Conservation (phyloP, 1,140 invertebrate species). For the Piezodorus guildinii region DNA sequence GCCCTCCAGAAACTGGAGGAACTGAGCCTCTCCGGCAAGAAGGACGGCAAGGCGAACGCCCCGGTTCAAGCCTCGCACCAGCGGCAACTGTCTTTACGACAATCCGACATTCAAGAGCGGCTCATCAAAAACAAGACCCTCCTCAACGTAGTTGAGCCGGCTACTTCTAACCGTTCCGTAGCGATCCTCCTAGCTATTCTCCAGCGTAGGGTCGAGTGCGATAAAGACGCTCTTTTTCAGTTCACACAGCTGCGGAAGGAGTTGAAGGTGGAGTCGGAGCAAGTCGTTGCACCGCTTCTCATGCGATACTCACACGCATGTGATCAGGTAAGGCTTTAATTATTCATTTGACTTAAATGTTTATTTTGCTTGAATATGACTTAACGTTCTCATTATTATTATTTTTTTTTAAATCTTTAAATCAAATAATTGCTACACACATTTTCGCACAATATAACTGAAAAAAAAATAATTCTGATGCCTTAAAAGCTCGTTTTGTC, state of each 20-base stretch:
- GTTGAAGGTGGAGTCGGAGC: conserved; percentile 38
- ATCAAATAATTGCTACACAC: too few species aligned
- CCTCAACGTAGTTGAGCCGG: conserved; percentile 68
- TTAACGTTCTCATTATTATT: too few species aligned
- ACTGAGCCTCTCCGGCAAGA: conserved; percentile 41
- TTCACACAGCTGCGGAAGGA: conserved; percentile 57
- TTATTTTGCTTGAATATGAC: too few species aligned
- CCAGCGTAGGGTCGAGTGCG: conserved; percentile 50
- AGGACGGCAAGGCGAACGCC: conserved; percentile 55
- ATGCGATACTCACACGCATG: conserved; percentile 77
- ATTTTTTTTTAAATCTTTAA: too few species aligned
- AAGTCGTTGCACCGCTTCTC: conserved; percentile 60
- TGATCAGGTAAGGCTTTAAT: conserved; percentile 39
- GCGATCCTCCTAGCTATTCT: conserved; percentile 45
- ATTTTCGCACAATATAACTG: too few species aligned
- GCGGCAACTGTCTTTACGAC: conserved; percentile 66
- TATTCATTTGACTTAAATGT: neutral
- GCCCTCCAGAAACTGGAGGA: conserved; percentile 80
- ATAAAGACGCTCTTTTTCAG: conserved; percentile 57
- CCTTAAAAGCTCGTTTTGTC: too few species aligned
- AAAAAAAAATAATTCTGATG: too few species aligned
- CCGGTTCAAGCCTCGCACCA: conserved; percentile 82
- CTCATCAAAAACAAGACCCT: conserved; percentile 86
- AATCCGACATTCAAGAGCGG: conserved; percentile 69
- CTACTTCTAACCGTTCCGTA: conserved; percentile 41